These are phyloP conservation scores for Clamator glandarius DNA, from an alignment of 2,797 vertebrate genomes.

Conservation along the genomic window DNA sequence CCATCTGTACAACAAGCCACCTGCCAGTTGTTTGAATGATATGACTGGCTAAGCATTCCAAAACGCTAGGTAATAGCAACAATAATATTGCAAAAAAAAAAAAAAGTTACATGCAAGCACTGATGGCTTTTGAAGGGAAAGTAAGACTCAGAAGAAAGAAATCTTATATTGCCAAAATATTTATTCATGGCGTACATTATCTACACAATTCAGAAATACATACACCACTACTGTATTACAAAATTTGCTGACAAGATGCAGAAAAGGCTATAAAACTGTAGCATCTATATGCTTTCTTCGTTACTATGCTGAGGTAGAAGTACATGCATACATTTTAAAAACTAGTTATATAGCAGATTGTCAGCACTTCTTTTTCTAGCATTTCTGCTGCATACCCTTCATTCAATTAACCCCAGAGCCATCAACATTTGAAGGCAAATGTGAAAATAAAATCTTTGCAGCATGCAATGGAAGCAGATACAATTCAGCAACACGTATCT, in stretches of 20 bases:
- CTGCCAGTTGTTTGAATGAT: background rate
- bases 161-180: conserved; percentile 17
- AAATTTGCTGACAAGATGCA: conserved; percentile 46
- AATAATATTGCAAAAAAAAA: background rate
- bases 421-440: background rate
- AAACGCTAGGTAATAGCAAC: background rate
- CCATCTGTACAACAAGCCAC: conserved; percentile 13
- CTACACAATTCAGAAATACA: conserved; percentile 26
- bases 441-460: background rate
- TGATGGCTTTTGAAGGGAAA: conserved; percentile 9
- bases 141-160: conserved; percentile 21
- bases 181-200: conserved; percentile 49
- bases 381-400: conserved; percentile 1
- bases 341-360: conserved; percentile 16
- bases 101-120: background rate
- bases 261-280: conserved; percentile 11
- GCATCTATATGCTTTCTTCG: background rate
- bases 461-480: background rate
- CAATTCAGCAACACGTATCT: background rate
- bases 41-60: background rate
- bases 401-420: conserved; percentile 17
- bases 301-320: conserved; percentile 7
- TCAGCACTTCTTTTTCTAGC: background rate
- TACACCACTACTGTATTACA: background rate
- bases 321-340: conserved; percentile 26